Evolutionary conservation across 2,797 vertebrate genomes (phyloP).

Genomic region (Natrix natrix): DNA sequence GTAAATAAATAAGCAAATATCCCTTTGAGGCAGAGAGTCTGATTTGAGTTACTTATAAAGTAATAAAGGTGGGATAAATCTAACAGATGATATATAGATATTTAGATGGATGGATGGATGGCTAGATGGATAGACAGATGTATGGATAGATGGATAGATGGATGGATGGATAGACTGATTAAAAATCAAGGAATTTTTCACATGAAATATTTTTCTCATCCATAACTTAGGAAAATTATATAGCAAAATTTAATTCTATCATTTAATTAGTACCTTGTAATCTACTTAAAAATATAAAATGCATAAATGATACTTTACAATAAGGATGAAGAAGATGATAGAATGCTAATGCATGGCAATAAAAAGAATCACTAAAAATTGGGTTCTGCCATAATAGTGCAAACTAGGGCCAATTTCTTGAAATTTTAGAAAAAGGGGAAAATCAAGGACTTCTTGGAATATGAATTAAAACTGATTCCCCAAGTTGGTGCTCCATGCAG

Average conservation of each 20-base stretch:
- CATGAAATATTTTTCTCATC: background rate
- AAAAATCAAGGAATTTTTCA: background rate
- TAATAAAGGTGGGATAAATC: background rate
- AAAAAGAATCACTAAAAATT: background rate
- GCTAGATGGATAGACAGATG: too few species aligned
- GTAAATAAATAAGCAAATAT: background rate
- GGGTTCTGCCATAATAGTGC: background rate
- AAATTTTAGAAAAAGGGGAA: background rate
- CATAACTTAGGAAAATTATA: background rate
- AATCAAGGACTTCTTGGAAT: background rate
- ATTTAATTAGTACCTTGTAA: background rate
- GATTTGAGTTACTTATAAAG: background rate
- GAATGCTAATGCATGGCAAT: background rate
- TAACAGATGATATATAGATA: background rate
- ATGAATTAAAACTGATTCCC: background rate
- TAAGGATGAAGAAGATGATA: background rate
- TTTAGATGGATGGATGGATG: background rate
- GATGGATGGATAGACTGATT: too few species aligned
- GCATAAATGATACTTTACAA: background rate
- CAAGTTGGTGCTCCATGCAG: background rate
- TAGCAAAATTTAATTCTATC: background rate
- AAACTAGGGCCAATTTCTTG: background rate
- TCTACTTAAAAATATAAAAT: background rate
- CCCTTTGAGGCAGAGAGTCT: background rate
- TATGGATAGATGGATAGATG: background rate